Conservation (phyloP, 2,797 vertebrate genomes). For the Myotis vivesi region DNA sequence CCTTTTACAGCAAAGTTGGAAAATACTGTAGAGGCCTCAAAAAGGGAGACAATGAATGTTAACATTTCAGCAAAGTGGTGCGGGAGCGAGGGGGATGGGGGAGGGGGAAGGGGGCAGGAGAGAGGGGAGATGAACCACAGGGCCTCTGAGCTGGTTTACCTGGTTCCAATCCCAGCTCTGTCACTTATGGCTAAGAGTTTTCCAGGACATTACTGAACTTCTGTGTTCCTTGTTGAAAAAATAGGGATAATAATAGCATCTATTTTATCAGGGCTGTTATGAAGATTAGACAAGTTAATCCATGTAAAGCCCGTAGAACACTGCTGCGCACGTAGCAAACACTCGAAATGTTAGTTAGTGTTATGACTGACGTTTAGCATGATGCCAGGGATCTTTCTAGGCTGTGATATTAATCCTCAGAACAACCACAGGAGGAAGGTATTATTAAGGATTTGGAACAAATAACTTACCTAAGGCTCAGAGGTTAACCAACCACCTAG, state of each 20-base stretch:
- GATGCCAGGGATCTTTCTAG: constrained; percentile 51
- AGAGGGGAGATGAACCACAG: background rate
- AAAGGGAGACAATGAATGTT: background rate
- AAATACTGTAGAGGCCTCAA: background rate
- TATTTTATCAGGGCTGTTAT: constrained; percentile 62
- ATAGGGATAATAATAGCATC: constrained; percentile 55
- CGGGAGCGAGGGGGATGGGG: accelerated
- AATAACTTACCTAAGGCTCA: constrained; percentile 45
- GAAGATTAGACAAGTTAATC: constrained; percentile 74
- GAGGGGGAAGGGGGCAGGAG: too few relatives aligned
- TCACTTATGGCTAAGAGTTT: background rate
- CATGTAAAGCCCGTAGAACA: constrained; percentile 68
- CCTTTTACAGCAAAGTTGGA: background rate
- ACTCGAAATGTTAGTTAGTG: constrained; percentile 61
- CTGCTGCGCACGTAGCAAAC: constrained; percentile 70
- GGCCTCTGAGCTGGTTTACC: background rate
- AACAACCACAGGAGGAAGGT: constrained; percentile 51
- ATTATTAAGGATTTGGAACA: constrained; percentile 65
- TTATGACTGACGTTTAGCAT: constrained; percentile 52
- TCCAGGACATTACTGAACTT: constrained; percentile 15
- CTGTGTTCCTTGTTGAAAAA: constrained; percentile 22
- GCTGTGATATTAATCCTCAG: constrained; percentile 66
- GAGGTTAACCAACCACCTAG: constrained; percentile 41
- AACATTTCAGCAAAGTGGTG: background rate
- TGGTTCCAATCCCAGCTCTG: constrained; percentile 35